Base-by-base conservation (phyloP, 2,113 vertebrate species). In the Pungitius pungitius region DNA sequence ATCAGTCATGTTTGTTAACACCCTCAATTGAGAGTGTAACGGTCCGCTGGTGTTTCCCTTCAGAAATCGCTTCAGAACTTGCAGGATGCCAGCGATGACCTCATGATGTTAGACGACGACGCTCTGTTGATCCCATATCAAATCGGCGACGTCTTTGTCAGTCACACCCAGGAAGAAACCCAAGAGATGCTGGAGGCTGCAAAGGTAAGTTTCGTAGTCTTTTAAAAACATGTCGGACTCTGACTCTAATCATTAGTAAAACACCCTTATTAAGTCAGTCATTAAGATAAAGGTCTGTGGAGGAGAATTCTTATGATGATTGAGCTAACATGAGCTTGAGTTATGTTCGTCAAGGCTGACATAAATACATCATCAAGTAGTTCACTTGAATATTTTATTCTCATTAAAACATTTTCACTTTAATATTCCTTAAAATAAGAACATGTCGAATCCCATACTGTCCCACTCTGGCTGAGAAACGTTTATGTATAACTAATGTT, bases 51-150 rank as follows among this genome's bases (percentile, higher is more conserved):
- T 74, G 64, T 89, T 35, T 45, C 2, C 39, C 3, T 33, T 24
- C 57, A 99, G 98, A 99, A 99, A 80, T 95, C 97, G 0, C 94
- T 99, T 20, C 98, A 98, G 74, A 99, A 99, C 66, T 62, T 99
- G 56, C 96, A 99, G 84, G 97, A 99, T 33, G 97, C 97, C 27
- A 95, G 95, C 13, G 97, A 98, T 39, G 97, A 99, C 87, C 81
- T 99, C 43, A 94, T 99, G 95, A 94, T 99, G 93, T 87, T 95
- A 20, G 96, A 97, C 3, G 96, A 97, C 13, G 96, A 98, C 67
- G 72, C 94, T 1, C 49, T 95, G 0, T 85, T 95, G 76, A 94
- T 99, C 27, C 97, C 97, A 0, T 99, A 98, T 85, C 97, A 98
- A 70, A 98, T 99, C 0, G 98, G 98, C 3, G 96, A 98, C 12